These are phyloP conservation scores for Apamea sordens DNA, from an alignment of 2,888 invertebrate species.

Conservation along the genomic window DNA sequence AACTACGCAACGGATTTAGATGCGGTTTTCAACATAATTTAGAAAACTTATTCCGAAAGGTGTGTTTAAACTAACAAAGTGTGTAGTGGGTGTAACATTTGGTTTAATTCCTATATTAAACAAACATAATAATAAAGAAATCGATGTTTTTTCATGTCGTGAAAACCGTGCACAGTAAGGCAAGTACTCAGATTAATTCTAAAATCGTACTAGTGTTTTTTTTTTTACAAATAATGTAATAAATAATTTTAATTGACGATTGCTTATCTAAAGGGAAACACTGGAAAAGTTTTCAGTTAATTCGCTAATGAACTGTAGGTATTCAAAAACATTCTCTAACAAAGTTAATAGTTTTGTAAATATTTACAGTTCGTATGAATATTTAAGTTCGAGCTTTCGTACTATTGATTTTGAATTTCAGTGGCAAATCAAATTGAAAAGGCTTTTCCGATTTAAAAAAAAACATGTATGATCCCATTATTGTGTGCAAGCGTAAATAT, in stretches of 20 bases:
- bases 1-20: neutral
- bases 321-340: neutral
- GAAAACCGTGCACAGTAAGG: neutral
- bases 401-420: neutral
- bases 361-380: neutral
- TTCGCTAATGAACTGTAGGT: conserved; percentile 4
- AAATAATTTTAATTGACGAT: conserved; percentile 1
- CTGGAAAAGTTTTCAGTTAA: conserved; percentile 2
- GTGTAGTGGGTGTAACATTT: neutral
- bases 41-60: neutral
- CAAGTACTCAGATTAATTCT: neutral
- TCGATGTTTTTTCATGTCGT: neutral
- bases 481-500: neutral
- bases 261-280: neutral
- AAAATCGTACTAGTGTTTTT: neutral
- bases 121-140: neutral
- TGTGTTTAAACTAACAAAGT: no score
- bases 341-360: neutral
- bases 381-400: neutral
- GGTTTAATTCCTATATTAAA: neutral
- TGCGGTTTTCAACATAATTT: neutral
- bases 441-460: neutral
- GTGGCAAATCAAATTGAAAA: no score
- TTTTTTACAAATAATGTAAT: neutral
- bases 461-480: neutral